Evolutionary conservation across 1,140 invertebrate species (phyloP).

Genomic region (Cepaea nemoralis): DNA sequence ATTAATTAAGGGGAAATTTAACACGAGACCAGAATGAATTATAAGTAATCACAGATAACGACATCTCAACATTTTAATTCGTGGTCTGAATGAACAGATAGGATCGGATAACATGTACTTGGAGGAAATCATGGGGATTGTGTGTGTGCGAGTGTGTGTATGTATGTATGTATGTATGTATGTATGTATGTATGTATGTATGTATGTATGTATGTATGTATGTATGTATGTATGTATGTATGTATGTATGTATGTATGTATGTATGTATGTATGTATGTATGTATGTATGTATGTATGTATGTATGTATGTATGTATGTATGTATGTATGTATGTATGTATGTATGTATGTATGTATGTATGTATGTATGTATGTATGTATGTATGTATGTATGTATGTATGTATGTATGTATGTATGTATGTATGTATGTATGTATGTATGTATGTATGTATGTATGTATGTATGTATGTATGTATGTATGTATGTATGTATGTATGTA

Average conservation of each 20-base stretch:
- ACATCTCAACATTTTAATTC: too few relatives aligned
- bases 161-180: slow-evolving; percentile 11
- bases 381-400: slow-evolving; percentile 12
- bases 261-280: slow-evolving; percentile 12
- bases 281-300: slow-evolving; percentile 12
- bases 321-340: slow-evolving; percentile 12
- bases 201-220: slow-evolving; percentile 12
- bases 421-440: slow-evolving; percentile 12
- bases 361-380: slow-evolving; percentile 12
- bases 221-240: slow-evolving; percentile 12
- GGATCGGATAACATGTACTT: too few relatives aligned
- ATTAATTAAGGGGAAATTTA: too few relatives aligned
- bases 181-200: slow-evolving; percentile 12
- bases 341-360: slow-evolving; percentile 12
- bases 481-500: slow-evolving; percentile 12
- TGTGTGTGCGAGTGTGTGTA: too few relatives aligned
- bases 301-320: neutral
- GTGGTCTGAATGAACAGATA: too few relatives aligned
- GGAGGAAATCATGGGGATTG: too few relatives aligned
- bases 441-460: slow-evolving; percentile 6
- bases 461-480: slow-evolving; percentile 1
- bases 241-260: slow-evolving; percentile 12
- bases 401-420: neutral
- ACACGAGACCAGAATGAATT: too few relatives aligned
- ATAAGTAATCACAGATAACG: too few relatives aligned